Evolutionary conservation across 2,888 invertebrate species (phyloP).

Genomic region (Spilosoma lubricipeda): DNA sequence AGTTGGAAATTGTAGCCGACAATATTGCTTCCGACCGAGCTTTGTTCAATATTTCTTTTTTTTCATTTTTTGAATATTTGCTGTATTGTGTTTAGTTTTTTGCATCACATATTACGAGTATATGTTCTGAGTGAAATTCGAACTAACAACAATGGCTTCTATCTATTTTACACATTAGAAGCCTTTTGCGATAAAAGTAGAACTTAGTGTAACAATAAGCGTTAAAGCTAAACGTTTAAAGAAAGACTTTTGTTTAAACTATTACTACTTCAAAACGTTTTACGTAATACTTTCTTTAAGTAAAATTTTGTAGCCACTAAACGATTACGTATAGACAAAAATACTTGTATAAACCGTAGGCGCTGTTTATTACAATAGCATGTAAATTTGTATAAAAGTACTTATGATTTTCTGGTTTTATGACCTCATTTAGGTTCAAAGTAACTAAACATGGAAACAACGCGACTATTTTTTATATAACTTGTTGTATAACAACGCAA

Average conservation of each 20-base stretch:
- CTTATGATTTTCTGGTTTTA: neutral
- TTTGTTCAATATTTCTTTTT: too few relatives aligned
- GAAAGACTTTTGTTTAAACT: constrained; percentile 35
- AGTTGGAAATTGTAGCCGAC: neutral
- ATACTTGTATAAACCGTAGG: neutral
- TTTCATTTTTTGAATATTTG: too few relatives aligned
- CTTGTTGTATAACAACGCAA: constrained; percentile 15
- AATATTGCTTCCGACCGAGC: neutral
- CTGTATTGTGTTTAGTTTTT: too few relatives aligned
- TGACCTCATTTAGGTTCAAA: constrained; percentile 11
- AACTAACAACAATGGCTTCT: too few relatives aligned
- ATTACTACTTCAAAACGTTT: constrained; percentile 18
- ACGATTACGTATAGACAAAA: neutral
- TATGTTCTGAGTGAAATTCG: too few relatives aligned
- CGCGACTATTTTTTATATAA: constrained; percentile 22
- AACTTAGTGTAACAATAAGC: constrained; percentile 40
- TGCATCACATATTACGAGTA: too few relatives aligned
- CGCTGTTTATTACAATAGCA: neutral
- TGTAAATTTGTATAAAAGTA: constrained; percentile 12
- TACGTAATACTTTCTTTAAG: constrained; percentile 23
- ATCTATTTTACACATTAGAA: too few relatives aligned
- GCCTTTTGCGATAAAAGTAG: constrained; percentile 39
- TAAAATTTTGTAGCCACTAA: constrained; percentile 29
- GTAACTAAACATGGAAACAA: constrained; percentile 15
- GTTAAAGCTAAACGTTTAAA: constrained; percentile 47